Percentiles rank a stretch among this genome's conserved stretches.
These are phyloP conservation scores for Eupithecia vulgata DNA, from an alignment of 2,888 invertebrate genomes.

Conservation along the genomic window DNA sequence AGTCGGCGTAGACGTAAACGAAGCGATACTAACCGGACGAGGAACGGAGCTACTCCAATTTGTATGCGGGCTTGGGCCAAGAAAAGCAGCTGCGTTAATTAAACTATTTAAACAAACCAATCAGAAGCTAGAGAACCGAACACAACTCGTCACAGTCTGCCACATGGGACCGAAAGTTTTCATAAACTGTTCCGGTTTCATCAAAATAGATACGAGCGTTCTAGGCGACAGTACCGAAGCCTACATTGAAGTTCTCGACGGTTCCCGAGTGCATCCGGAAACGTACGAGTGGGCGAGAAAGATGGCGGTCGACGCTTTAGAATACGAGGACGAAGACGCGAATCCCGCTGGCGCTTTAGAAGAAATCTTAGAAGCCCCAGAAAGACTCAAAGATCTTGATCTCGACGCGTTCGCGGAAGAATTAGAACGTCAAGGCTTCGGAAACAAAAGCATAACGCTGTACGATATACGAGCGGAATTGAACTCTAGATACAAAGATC, in stretches of 20 bases:
- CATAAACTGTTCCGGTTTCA: conserved; percentile 99
- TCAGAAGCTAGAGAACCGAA: conserved; percentile 95
- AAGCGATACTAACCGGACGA: conserved; percentile 94
- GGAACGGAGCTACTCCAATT: conserved; percentile 96
- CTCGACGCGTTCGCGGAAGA: conserved; percentile 99
- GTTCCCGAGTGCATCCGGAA: conserved; percentile 99
- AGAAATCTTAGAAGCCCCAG: conserved; percentile 98
- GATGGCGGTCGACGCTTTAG: conserved; percentile 99
- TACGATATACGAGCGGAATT: conserved; percentile 98
- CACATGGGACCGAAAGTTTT: conserved; percentile 99
- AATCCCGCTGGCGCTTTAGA: conserved; percentile 98
- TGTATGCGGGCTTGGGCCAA: conserved; percentile 97
- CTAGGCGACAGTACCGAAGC: conserved; percentile 97
- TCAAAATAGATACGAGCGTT: conserved; percentile 98
- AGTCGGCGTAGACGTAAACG: conserved; percentile 98
- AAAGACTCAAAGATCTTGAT: conserved; percentile 97
- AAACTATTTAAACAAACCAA: conserved; percentile 95
- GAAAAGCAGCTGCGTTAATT: conserved; percentile 95
- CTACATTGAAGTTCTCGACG: conserved; percentile 97
- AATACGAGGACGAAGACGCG: conserved; percentile 98
- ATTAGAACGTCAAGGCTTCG: conserved; percentile 94
- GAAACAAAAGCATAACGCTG: conserved; percentile 95
- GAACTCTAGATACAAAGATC: conserved; percentile 96
- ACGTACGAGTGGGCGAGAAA: conserved; percentile 99
- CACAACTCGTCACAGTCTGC: conserved; percentile 96